phyloP scores from a whole-genome alignment of 2,113 vertebrate species.

The Speoplatyrhinus poulsoni region DNA sequence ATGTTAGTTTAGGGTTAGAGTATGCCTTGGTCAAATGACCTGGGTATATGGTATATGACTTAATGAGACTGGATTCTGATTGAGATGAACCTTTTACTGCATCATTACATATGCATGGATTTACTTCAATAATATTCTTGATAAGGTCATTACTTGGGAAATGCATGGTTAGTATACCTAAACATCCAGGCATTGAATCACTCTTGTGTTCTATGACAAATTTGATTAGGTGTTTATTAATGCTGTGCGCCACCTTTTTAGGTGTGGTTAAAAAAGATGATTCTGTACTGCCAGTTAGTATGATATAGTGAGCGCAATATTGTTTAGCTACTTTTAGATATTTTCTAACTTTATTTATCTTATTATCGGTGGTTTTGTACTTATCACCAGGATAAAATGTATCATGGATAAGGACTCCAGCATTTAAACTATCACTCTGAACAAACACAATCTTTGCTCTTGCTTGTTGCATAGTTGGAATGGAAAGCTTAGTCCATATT shows the following conservation, averaged over 20 bases:
- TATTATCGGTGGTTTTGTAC: constrained; percentile 6
- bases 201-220: constrained; percentile 14
- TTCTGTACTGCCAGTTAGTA: constrained; percentile 32
- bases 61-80: neutral
- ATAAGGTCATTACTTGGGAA: constrained; percentile 59
- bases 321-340: constrained; percentile 1
- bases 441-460: constrained; percentile 66
- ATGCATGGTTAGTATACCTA: constrained; percentile 60
- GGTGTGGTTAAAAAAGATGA: accelerated
- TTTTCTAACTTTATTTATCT: constrained; percentile 16
- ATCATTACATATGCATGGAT: constrained; percentile 35
- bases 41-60: neutral
- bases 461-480: constrained; percentile 50
- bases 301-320: constrained; percentile 35
- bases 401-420: constrained; percentile 27
- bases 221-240: constrained; percentile 40
- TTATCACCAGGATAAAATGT: constrained; percentile 26
- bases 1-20: neutral
- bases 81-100: neutral
- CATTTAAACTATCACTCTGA: constrained; percentile 23
- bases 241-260: neutral
- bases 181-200: constrained; percentile 24
- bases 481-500: constrained; percentile 21
- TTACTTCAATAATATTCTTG: constrained; percentile 37
- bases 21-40: neutral